Percentiles rank a stretch among this genome's conserved stretches.
phyloP scores from a whole-genome alignment of 2,113 vertebrate species.

The Menidia beryllina region DNA sequence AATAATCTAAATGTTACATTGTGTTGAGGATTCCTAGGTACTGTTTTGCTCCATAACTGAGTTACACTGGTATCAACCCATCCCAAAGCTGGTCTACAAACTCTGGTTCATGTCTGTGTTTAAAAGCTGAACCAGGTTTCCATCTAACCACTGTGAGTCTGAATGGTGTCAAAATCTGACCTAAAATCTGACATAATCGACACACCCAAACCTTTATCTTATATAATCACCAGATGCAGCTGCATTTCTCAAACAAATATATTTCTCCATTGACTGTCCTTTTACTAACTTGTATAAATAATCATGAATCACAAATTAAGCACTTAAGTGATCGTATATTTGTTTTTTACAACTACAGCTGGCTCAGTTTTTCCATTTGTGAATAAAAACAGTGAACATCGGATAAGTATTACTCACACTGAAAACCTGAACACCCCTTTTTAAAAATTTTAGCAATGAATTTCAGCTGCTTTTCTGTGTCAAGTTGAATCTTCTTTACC shows the following conservation, averaged over 20 bases:
- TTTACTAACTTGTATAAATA: not conserved
- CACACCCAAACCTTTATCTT: not conserved
- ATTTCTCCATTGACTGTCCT: not conserved
- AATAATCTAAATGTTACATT: not conserved
- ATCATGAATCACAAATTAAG: not conserved
- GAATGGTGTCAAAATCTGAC: not conserved
- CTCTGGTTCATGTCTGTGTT: too few relatives aligned
- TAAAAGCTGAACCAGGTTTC: not conserved
- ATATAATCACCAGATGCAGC: not conserved
- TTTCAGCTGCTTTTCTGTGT: slow-evolving; percentile 19
- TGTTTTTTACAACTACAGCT: not conserved
- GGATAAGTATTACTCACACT: not conserved
- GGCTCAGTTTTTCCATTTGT: not conserved
- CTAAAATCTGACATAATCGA: not conserved
- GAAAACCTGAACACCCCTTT: not conserved
- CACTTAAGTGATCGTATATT: not conserved
- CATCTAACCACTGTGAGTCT: too few relatives aligned
- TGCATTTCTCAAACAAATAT: not conserved
- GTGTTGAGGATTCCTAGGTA: not conserved
- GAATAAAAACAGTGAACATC: not conserved
- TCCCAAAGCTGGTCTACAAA: not conserved
- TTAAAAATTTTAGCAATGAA: slow-evolving; percentile 7
- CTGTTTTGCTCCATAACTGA: not conserved
- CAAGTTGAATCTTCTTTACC: not conserved
- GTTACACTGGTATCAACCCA: not conserved